Evolutionary conservation across 2,113 vertebrate species (phyloP), one percentile per base, ranked within the genome.

Genomic region (Calyptomena viridis): DNA sequence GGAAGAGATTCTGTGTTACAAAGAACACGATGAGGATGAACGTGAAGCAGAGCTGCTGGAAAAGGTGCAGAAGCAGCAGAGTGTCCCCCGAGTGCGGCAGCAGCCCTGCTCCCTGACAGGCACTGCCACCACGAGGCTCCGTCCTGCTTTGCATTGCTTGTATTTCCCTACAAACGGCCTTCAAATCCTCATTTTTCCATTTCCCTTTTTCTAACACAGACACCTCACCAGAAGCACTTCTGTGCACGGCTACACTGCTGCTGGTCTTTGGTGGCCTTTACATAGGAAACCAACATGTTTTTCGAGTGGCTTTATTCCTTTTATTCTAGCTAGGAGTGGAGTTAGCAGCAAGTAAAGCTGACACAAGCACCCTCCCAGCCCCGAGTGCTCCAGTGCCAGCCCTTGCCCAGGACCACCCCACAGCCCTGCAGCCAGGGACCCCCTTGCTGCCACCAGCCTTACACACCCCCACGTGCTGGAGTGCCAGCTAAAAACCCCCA

Each of bases 391-490:
- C 25, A 21, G 39, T 58, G 24, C 46, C 53, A 68, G 53, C 60
- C 40, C 24, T 5, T 7, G 9, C 59, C 76, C 37, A 27, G 5
- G 14, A 9, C 6, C 5, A 3, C 22, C 55, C 23, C 46, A 44
- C 50, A 73, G 76, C 31, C 28, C 60, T 53, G 37, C 28, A 25
- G 25, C 46, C 2, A 1, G 15, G 33, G 35, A 28, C 2, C 25
- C 20, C 6, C n/a, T 4, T 3, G 5, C 35, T 55, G 56, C 30
- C 62, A 14, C 49, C 42, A 71, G 52, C 7, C 3, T 3, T 0
- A 19, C 5, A 21, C 60, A 9, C 6, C 31, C 52, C 75, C 12
- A 0, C 0, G 1, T 0, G 2, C 68, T 14, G 1, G 2, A 42
- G 9, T 0, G 30, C 50, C 35, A 19, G 20, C 27, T 56, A 16